phyloP scores from a whole-genome alignment of 2,888 invertebrate species.

The Pristionchus mayeri region DNA sequence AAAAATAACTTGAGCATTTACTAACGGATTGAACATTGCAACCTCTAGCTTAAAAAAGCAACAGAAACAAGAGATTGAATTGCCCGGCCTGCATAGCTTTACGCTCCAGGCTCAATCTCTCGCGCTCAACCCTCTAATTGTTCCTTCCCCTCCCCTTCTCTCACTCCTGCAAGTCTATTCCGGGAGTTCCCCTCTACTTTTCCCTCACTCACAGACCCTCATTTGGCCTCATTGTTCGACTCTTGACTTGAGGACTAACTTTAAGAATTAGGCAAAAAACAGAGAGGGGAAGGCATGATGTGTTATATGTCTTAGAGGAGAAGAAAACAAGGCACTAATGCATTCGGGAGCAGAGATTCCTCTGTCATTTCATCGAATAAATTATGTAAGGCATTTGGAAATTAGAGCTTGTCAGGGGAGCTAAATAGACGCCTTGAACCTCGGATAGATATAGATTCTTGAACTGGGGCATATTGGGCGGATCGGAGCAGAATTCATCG shows the following conservation, averaged over 20 bases:
- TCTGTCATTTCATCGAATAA: too few relatives aligned
- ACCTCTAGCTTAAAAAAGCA: too few relatives aligned
- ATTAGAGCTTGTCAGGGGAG: neutral
- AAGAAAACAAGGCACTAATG: too few relatives aligned
- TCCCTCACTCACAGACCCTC: neutral
- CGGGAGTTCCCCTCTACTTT: neutral
- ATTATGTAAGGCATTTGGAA: neutral
- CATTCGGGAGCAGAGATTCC: too few relatives aligned
- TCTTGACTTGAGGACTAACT: neutral
- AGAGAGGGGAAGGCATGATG: neutral
- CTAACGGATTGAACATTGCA: too few relatives aligned
- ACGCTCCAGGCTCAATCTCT: neutral
- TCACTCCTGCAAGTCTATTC: slow-evolving; percentile 9
- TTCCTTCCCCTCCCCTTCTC: neutral
- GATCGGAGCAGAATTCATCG: slow-evolving; percentile 45
- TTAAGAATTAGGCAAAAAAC: neutral
- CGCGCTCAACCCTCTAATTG: neutral
- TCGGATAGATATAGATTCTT: slow-evolving; percentile 42
- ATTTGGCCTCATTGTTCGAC: too few relatives aligned
- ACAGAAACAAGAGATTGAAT: too few relatives aligned
- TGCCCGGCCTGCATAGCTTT: too few relatives aligned
- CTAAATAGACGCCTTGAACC: neutral
- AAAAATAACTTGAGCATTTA: too few relatives aligned
- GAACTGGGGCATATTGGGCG: slow-evolving; percentile 20
- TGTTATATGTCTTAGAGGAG: too few relatives aligned